Percentiles rank a stretch among this genome's conserved stretches.
phyloP scores from a whole-genome alignment of 2,797 vertebrate genomes.

The Pelochelys cantorii region DNA sequence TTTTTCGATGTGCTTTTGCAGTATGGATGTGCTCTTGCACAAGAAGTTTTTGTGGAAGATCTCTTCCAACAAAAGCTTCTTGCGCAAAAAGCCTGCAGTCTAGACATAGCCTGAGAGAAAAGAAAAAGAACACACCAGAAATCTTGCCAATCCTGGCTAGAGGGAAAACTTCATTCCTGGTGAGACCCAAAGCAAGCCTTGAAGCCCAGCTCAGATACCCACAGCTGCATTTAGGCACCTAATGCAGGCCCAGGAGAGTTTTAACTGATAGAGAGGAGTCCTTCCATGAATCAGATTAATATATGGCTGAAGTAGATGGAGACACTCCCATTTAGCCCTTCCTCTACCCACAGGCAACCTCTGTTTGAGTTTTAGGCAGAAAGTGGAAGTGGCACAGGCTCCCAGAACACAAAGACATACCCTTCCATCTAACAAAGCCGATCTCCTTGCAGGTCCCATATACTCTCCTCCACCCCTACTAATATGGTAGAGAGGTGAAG shows the following conservation, averaged over 20 bases:
- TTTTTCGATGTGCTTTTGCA: no score
- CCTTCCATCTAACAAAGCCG: neutral
- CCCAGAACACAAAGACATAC: neutral
- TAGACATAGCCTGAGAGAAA: neutral
- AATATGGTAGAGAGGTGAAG: neutral
- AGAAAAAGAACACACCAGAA: neutral
- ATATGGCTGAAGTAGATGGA: neutral
- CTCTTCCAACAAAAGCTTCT: no score
- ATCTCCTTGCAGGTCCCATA: neutral
- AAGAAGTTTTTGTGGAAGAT: no score
- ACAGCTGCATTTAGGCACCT: neutral
- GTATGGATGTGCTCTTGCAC: no score
- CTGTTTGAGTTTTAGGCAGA: neutral
- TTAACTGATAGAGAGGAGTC: neutral
- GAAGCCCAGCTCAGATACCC: neutral
- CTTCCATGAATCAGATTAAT: neutral
- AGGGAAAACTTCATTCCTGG: accelerated
- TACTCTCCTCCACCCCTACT: neutral
- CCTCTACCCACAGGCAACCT: neutral
- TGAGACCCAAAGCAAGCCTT: neutral
- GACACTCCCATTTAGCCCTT: neutral
- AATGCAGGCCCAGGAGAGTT: neutral
- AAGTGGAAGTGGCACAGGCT: neutral
- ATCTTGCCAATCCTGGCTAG: neutral
- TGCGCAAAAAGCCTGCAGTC: no score